These are phyloP conservation scores for Catocala nupta DNA, from an alignment of 2,888 invertebrate genomes.

Conservation along the genomic window DNA sequence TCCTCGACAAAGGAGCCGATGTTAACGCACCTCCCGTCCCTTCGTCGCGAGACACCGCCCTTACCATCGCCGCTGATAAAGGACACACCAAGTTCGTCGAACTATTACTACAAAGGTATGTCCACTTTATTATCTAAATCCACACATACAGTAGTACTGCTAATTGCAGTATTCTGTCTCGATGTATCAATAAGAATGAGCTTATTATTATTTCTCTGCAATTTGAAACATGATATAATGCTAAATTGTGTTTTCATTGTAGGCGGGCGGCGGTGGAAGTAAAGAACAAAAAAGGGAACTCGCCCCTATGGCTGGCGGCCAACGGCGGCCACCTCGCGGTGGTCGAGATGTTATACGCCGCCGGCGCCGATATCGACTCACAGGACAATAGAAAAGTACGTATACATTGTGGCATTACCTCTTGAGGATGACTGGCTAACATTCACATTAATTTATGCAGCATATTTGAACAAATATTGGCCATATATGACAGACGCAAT, in stretches of 20 bases:
- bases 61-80: slow-evolving; percentile 99
- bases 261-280: slow-evolving; percentile 97
- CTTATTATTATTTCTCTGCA: too few species aligned
- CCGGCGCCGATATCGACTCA: slow-evolving; percentile 98
- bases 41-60: slow-evolving; percentile 98
- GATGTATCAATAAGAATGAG: too few species aligned
- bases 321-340: slow-evolving; percentile 99
- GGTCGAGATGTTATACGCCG: slow-evolving; percentile 96
- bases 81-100: slow-evolving; percentile 98
- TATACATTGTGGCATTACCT: background rate
- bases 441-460: too few species aligned
- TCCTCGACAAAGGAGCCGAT: slow-evolving; percentile 98
- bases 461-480: too few species aligned
- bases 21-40: slow-evolving; percentile 99
- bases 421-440: background rate
- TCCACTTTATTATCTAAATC: too few species aligned
- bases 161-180: too few species aligned
- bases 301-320: slow-evolving; percentile 98
- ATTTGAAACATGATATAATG: too few species aligned
- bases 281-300: slow-evolving; percentile 99
- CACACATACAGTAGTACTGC: too few species aligned
- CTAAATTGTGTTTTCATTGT: slow-evolving; percentile 6
- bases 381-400: slow-evolving; percentile 97
- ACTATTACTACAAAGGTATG: slow-evolving; percentile 90
- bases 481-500: too few species aligned